Percentiles rank a stretch among this genome's conserved stretches.
These are phyloP conservation scores for Seladonia tumulorum DNA, from an alignment of 2,888 invertebrate genomes.

Conservation along the genomic window DNA sequence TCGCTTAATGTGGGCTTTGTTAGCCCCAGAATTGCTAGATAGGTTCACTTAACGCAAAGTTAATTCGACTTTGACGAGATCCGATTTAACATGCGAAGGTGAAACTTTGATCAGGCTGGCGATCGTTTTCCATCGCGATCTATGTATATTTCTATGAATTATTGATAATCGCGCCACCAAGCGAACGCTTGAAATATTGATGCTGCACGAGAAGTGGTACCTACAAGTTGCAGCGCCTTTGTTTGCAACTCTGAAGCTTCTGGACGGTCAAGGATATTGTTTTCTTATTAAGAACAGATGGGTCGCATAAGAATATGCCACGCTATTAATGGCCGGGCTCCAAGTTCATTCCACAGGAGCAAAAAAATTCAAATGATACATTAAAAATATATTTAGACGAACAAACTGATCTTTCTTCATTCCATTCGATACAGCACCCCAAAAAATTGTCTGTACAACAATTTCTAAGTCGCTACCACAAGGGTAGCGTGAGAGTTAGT, in stretches of 20 bases:
- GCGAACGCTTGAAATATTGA: conserved; percentile 16
- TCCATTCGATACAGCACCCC: too few relatives aligned
- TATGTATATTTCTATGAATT: conserved; percentile 20
- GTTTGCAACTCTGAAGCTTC: neutral
- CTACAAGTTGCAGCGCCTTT: conserved; percentile 17
- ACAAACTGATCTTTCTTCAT: too few relatives aligned
- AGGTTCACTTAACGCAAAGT: conserved; percentile 19
- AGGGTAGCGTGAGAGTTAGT: too few relatives aligned
- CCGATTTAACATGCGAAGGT: conserved; percentile 23
- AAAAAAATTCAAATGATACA: neutral
- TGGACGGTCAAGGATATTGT: conserved; percentile 23
- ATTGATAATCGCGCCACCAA: neutral
- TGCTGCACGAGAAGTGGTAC: neutral
- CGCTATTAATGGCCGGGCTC: neutral
- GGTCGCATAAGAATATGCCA: neutral
- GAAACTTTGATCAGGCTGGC: neutral
- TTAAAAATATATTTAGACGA: neutral
- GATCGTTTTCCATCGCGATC: conserved; percentile 4
- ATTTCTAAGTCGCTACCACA: too few relatives aligned
- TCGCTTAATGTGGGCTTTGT: conserved; percentile 32
- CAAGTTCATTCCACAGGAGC: neutral
- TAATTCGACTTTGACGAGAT: conserved; percentile 10
- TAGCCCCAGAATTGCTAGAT: conserved; percentile 38
- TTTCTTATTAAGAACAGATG: conserved; percentile 24
- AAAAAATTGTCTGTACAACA: neutral